These are phyloP conservation scores for Dasysyrphus tricinctus DNA, from an alignment of 2,888 invertebrate genomes.

Conservation along the genomic window DNA sequence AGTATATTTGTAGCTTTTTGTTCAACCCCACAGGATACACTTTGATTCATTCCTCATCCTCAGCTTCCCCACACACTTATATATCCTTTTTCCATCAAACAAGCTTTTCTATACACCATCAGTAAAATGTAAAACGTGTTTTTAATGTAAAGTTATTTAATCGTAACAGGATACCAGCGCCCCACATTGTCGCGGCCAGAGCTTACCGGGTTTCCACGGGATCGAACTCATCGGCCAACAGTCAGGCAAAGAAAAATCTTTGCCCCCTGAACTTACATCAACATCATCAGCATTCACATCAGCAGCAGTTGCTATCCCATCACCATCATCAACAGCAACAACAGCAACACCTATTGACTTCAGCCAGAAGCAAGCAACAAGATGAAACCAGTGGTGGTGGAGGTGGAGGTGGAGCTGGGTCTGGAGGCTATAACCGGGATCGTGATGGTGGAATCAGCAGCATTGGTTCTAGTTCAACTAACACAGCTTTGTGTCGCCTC, in stretches of 20 bases:
- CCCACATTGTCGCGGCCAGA: conserved; percentile 85
- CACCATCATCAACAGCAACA: conserved; percentile 67
- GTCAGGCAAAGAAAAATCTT: conserved; percentile 69
- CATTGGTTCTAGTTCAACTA: conserved; percentile 72
- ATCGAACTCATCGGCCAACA: conserved; percentile 64
- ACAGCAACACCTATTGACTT: conserved; percentile 68
- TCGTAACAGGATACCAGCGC: conserved; percentile 84
- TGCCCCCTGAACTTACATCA: conserved; percentile 71
- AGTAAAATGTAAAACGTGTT: conserved; percentile 70
- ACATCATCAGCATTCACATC: conserved; percentile 72
- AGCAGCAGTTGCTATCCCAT: conserved; percentile 53
- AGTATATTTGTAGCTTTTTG: conserved; percentile 22
- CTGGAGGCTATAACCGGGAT: conserved; percentile 38
- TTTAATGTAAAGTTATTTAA: conserved; percentile 74
- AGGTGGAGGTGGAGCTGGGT: too few species aligned
- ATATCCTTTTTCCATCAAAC: conserved; percentile 20
- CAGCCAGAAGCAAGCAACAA: conserved; percentile 51
- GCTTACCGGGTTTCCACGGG: conserved; percentile 84
- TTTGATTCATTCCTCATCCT: conserved; percentile 25
- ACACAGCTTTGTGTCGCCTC: conserved; percentile 84
- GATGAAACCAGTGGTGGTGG: conserved; percentile 72
- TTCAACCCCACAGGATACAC: conserved; percentile 42
- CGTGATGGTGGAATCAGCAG: conserved; percentile 78
- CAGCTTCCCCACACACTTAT: background rate
- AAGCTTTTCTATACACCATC: conserved; percentile 12